These are phyloP conservation scores for Procambarus clarkii DNA, from an alignment of 1,140 invertebrate species.

Conservation along the genomic window DNA sequence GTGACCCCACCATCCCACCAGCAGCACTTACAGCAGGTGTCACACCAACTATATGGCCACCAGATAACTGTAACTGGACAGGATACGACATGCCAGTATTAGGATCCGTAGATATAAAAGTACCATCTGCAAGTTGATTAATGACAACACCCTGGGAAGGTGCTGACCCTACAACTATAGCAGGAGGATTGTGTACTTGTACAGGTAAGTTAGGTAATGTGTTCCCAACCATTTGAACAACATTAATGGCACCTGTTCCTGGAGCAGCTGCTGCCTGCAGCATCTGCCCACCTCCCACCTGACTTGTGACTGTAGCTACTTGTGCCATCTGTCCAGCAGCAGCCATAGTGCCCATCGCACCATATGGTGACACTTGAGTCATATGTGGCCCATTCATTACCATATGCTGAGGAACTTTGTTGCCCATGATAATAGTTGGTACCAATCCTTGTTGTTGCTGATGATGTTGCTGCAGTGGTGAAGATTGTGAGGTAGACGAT, in stretches of 20 bases:
- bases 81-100: constrained; percentile 70
- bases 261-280: constrained; percentile 66
- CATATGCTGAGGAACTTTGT: constrained; percentile 69
- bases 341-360: constrained; percentile 59
- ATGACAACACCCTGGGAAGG: constrained; percentile 69
- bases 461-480: constrained; percentile 66
- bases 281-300: constrained; percentile 60
- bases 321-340: constrained; percentile 67
- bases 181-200: constrained; percentile 67
- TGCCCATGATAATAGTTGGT: constrained; percentile 69
- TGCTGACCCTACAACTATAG: constrained; percentile 68
- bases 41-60: constrained; percentile 69
- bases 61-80: constrained; percentile 69
- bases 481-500: constrained; percentile 59
- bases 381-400: constrained; percentile 69
- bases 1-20: constrained; percentile 45
- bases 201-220: constrained; percentile 67
- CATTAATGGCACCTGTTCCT: constrained; percentile 70
- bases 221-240: constrained; percentile 72
- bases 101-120: constrained; percentile 72
- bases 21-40: constrained; percentile 59
- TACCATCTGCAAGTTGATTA: constrained; percentile 70
- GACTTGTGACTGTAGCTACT: constrained; percentile 62
- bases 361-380: constrained; percentile 68
- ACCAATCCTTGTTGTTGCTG: constrained; percentile 64